Evolutionary conservation across 1,140 invertebrate species (phyloP), one percentile per base, ranked within the genome.

Genomic region (Euwallacea fornicatus): DNA sequence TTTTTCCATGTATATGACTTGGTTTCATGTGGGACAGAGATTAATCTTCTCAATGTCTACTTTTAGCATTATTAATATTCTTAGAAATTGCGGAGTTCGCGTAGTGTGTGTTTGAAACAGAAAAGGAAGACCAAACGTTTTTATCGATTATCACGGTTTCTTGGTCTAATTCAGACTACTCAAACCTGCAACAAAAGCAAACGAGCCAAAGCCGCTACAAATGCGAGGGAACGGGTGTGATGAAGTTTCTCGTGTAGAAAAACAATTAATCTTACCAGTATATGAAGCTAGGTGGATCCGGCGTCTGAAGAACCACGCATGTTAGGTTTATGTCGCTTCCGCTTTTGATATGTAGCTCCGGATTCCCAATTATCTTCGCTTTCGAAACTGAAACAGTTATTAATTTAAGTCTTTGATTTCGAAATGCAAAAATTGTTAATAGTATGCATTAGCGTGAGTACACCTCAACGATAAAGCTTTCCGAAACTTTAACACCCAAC

Each of bases 311-410:
- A 7, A 94, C 93, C 71, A 93, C 86, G 83, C 94, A 95, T 60
- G 93, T 95, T 76, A 96, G 86, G 84, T 95, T 95, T 80, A 96
- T 94, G 84, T 95, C 93, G 75, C 91, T 93, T 43, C 93, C 93
- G 75, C 91, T 93, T 76, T 93, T 91, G 78, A 95, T 91, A 84
- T 91, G 93, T 73, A 94, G 84, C 81, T 95, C 93, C 11, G 91
- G 86, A 76, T 92, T 93, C 13, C 93, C 92, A 62, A 91, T 82
- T 76, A 96, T 95, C 83, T 93, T 90, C 42, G 93, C 93, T 83
- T 93, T 92, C 60, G 93, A 94, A 71, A 95, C 94, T 96, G 86
- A 67, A 86, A 88, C 76, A 82, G 81, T 76, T 68, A 72, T 62
- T 71, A 65, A 71, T 70, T 59, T 46, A 46, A 60, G 8, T 50